Evolutionary conservation across 2,797 vertebrate species (phyloP).

Genomic region (Pelobates cultripes): DNA sequence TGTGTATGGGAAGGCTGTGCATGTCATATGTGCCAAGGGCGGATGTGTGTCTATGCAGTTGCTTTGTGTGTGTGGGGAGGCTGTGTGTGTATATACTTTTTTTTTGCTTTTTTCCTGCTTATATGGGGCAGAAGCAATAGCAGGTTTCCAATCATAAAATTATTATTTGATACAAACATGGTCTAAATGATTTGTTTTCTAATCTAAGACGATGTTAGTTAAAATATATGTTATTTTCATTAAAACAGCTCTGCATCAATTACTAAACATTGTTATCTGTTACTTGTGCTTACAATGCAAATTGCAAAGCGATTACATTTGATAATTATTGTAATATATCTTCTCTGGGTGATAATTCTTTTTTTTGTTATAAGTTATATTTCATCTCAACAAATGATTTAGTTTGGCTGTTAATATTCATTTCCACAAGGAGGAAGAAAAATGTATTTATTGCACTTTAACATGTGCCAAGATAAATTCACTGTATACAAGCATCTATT

Average conservation of each 20-base stretch:
- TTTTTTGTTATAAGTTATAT: neutral
- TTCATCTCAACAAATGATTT: constrained; percentile 9
- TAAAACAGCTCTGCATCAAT: neutral
- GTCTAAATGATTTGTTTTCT: too few relatives aligned
- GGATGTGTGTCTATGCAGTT: too few relatives aligned
- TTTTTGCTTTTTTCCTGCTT: too few relatives aligned
- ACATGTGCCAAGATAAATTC: neutral
- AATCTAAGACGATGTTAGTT: too few relatives aligned
- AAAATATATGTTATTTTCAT: neutral
- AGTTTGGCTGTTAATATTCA: neutral
- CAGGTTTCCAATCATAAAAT: too few relatives aligned
- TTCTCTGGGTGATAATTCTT: neutral
- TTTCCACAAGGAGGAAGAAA: neutral
- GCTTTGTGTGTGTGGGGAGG: too few relatives aligned
- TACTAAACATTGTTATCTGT: neutral
- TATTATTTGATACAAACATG: too few relatives aligned
- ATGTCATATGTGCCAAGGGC: too few relatives aligned
- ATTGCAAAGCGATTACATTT: neutral
- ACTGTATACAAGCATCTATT: too few relatives aligned
- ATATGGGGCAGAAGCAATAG: too few relatives aligned
- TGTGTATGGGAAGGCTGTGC: too few relatives aligned
- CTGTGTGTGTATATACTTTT: too few relatives aligned
- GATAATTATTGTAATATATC: constrained; percentile 24
- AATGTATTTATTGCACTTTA: neutral
- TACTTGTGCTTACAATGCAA: neutral